Evolutionary conservation across 2,888 invertebrate species (phyloP).

Genomic region (Carterocephalus palaemon): DNA sequence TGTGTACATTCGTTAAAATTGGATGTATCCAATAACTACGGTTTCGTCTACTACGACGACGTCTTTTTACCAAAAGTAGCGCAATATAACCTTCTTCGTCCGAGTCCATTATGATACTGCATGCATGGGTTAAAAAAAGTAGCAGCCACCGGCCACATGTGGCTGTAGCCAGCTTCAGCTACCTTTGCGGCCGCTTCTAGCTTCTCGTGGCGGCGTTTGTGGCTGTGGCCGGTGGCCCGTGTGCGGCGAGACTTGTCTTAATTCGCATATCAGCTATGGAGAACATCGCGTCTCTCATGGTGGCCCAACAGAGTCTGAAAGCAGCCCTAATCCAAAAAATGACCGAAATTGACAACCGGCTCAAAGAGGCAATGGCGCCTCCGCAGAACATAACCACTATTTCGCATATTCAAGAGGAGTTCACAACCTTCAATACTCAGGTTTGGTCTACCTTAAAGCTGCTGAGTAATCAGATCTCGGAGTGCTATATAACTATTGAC

Average conservation of each 20-base stretch:
- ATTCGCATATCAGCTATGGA: no score
- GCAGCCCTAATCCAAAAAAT: no score
- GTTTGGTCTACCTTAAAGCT: background rate
- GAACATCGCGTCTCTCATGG: no score
- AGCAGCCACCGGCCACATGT: conserved; percentile 33
- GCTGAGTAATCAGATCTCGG: background rate
- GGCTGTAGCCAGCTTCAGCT: conserved; percentile 36
- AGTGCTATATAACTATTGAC: background rate
- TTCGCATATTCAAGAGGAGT: background rate
- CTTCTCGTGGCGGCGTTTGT: conserved; percentile 29
- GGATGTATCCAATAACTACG: conserved; percentile 36
- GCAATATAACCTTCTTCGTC: conserved; percentile 38
- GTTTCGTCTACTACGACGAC: conserved; percentile 33
- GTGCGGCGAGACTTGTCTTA: conserved; percentile 15
- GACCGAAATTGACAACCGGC: no score
- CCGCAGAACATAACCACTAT: no score
- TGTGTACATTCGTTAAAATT: conserved; percentile 33
- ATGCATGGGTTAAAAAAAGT: conserved; percentile 10
- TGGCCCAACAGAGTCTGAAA: no score
- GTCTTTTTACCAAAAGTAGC: conserved; percentile 36
- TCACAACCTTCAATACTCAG: background rate
- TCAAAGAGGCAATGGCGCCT: no score
- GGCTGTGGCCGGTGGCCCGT: conserved; percentile 21
- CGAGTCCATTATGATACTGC: no score
- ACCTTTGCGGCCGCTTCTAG: conserved; percentile 34